These are phyloP conservation scores for Cephalopholis sonnerati DNA, from an alignment of 2,113 vertebrate genomes.

Conservation along the genomic window DNA sequence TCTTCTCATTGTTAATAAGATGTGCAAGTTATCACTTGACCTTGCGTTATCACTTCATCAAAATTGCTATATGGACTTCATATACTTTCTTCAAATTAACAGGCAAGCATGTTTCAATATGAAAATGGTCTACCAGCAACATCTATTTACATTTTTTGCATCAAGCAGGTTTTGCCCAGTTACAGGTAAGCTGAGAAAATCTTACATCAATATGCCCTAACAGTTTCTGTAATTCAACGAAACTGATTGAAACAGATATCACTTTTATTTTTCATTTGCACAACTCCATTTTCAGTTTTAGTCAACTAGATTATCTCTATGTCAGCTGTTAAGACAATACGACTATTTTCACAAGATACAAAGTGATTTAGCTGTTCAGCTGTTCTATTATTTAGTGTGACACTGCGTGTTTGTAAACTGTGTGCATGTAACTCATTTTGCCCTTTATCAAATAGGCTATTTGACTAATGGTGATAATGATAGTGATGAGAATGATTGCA, in stretches of 20 bases:
- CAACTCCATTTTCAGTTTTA: not conserved
- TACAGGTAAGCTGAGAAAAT: not conserved
- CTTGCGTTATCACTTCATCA: not conserved
- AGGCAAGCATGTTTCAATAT: not conserved
- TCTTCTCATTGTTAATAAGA: not conserved
- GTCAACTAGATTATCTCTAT: not conserved
- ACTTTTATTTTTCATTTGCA: not conserved
- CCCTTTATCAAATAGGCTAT: not conserved
- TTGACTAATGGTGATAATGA: conserved; percentile 6
- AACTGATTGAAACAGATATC: not conserved
- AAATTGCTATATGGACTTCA: no score
- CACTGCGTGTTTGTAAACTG: not conserved
- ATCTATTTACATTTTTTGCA: no score
- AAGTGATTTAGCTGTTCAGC: not conserved
- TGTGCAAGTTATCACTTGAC: not conserved
- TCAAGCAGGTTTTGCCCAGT: not conserved
- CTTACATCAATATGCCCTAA: no score
- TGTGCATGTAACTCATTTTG: no score
- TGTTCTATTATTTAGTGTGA: not conserved
- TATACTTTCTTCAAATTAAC: no score
- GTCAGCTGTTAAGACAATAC: not conserved
- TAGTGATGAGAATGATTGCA: not conserved
- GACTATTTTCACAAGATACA: not conserved
- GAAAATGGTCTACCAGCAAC: not conserved
- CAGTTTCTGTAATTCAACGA: not conserved